These are phyloP conservation scores for Saccopteryx bilineata DNA, from an alignment of 2,113 vertebrate species.

Conservation along the genomic window DNA sequence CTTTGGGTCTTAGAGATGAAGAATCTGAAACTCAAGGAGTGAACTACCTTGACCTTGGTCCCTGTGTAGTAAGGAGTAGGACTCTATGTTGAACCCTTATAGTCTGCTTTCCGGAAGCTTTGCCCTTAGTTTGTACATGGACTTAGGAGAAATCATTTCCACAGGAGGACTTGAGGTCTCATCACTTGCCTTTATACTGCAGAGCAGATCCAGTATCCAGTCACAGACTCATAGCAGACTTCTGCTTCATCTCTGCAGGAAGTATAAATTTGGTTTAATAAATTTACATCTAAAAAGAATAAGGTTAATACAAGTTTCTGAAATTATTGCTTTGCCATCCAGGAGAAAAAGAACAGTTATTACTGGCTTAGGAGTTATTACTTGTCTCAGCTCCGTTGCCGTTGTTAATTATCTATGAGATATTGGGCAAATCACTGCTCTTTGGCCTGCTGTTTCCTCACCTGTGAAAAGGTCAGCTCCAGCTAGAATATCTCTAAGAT, in stretches of 20 bases:
- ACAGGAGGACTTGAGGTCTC: neutral
- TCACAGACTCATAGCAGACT: neutral
- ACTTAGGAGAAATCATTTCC: neutral
- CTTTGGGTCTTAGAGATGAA: neutral
- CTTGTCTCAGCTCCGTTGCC: neutral
- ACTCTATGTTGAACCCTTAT: neutral
- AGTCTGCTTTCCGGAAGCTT: neutral
- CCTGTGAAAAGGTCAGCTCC: neutral
- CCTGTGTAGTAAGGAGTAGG: neutral
- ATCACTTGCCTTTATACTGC: neutral
- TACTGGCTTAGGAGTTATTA: neutral
- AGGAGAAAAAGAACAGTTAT: neutral
- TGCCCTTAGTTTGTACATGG: neutral
- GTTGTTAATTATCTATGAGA: neutral
- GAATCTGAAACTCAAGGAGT: neutral
- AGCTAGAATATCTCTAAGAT: neutral
- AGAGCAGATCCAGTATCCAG: neutral
- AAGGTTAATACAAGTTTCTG: neutral
- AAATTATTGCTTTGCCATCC: neutral
- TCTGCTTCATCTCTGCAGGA: neutral
- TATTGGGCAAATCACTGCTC: neutral
- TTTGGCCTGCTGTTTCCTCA: neutral
- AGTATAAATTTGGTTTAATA: neutral
- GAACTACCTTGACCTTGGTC: neutral
- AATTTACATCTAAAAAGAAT: neutral